Conservation (phyloP, 2,113 vertebrate genomes). For the Cryptotis parvus region DNA sequence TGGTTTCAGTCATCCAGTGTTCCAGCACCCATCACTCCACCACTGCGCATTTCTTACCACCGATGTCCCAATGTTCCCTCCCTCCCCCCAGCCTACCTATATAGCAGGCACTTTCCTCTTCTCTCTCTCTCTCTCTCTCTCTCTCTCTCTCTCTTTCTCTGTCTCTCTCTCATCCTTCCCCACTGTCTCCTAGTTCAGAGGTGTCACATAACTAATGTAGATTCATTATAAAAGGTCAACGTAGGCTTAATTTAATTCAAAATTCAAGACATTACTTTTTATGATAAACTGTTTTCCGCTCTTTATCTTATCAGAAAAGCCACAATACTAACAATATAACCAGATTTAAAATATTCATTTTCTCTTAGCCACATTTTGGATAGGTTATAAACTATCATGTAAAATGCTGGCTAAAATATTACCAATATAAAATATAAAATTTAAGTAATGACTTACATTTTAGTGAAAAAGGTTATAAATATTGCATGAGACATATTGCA, state of each 20-base stretch:
- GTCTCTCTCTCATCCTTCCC: neutral
- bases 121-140: no score
- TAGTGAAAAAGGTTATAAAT: neutral
- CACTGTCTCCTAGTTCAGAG: neutral
- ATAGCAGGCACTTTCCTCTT: no score
- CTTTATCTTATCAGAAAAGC: neutral
- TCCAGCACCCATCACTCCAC: no score
- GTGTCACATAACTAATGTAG: neutral
- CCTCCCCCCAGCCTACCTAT: no score
- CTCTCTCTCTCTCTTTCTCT: no score
- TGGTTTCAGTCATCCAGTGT: no score
- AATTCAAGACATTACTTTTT: neutral
- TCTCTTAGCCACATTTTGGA: slow-evolving; percentile 5
- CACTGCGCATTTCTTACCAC: no score
- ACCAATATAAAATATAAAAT: no score
- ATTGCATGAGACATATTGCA: neutral
- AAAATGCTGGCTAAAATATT: slow-evolving; percentile 18
- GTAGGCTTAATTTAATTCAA: neutral
- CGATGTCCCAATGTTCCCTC: no score
- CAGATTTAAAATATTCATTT: neutral
- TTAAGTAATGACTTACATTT: neutral
- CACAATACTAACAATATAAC: neutral
- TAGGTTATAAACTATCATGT: neutral
- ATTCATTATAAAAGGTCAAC: slow-evolving; percentile 40
- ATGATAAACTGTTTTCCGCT: slow-evolving; percentile 3